Evolutionary conservation across 2,797 vertebrate genomes (phyloP), one percentile per base, ranked within the genome.

Genomic region (Peromyscus eremicus): DNA sequence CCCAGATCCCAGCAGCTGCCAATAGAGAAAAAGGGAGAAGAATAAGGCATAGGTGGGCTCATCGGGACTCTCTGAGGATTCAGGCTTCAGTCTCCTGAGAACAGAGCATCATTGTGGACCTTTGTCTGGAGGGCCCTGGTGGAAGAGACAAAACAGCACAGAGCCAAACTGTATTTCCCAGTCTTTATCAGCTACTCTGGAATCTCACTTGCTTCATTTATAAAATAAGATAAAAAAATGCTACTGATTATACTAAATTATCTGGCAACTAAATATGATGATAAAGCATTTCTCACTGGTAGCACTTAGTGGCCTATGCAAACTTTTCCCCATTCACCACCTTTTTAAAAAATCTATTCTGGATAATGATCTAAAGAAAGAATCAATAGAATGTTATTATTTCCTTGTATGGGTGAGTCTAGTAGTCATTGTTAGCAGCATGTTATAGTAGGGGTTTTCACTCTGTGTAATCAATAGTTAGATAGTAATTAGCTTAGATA

Each of bases 391-490:
- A 82, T 92, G 91, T 84, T 37, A 89, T 90, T 87, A 89, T 90
- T 87, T 93, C 52, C 34, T 60, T 71, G 27, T 17, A 83, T 62
- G 11, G 70, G 82, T 82, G 40, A 77, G 80, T 64, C 64, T 16
- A 77, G 73, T 81, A 62, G 75, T 37, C 21, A 76, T 86, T 95
- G 92, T 81, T 89, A 94, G 32, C 6, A 6, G 7, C 29, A 90
- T 83, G 21, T 43, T 21, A 7, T 46, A 4, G 66, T 80, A 87
- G 64, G 14, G 32, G 32, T 66, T 96, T 91, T 87, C 10, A 37
- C 1, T 21, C 17, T 34, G 2, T 49, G 23, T 27, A 75, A 68
- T 13, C 49, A 37, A n/a, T 34, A 71, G 27, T 52, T 71, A 88
- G 88, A 32, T 25, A 86, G 66, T 27, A 70, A 86, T 86, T 70